Evolutionary conservation across 2,888 invertebrate species (phyloP).

Genomic region (Galeruca laticollis): DNA sequence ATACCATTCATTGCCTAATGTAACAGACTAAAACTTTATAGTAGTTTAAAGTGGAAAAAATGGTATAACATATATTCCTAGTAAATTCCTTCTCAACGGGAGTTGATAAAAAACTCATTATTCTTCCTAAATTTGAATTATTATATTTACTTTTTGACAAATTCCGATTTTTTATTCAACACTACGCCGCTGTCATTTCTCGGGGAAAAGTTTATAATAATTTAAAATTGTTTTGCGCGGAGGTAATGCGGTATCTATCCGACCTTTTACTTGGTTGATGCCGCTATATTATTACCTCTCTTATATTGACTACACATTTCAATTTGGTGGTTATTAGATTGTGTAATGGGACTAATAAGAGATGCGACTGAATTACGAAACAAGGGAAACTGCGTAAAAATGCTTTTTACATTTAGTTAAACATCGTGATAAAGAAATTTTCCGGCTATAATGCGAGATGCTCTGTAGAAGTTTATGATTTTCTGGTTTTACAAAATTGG

Average conservation of each 20-base stretch:
- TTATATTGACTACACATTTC: slow-evolving; percentile 25
- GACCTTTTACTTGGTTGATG: slow-evolving; percentile 8
- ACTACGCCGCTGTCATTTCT: neutral
- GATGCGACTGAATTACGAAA: slow-evolving; percentile 22
- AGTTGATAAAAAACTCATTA: too few species aligned
- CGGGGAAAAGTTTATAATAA: slow-evolving; percentile 10
- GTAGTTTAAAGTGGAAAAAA: too few species aligned
- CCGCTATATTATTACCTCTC: slow-evolving; percentile 20
- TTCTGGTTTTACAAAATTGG: neutral
- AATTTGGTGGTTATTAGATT: slow-evolving; percentile 24
- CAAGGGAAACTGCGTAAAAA: slow-evolving; percentile 6
- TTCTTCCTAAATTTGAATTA: too few species aligned
- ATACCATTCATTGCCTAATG: too few species aligned
- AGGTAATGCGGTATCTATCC: slow-evolving; percentile 13
- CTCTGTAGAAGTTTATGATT: neutral
- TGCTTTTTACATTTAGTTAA: neutral
- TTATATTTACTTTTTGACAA: too few species aligned
- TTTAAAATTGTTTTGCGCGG: slow-evolving; percentile 18
- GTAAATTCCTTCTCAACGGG: too few species aligned
- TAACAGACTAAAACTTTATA: too few species aligned
- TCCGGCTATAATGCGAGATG: neutral
- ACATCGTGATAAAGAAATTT: neutral
- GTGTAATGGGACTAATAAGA: slow-evolving; percentile 17
- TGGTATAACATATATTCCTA: too few species aligned
- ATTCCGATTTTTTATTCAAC: neutral